Evolutionary conservation across 2,888 invertebrate species (phyloP).

Genomic region (Ennomos fuscantarius): DNA sequence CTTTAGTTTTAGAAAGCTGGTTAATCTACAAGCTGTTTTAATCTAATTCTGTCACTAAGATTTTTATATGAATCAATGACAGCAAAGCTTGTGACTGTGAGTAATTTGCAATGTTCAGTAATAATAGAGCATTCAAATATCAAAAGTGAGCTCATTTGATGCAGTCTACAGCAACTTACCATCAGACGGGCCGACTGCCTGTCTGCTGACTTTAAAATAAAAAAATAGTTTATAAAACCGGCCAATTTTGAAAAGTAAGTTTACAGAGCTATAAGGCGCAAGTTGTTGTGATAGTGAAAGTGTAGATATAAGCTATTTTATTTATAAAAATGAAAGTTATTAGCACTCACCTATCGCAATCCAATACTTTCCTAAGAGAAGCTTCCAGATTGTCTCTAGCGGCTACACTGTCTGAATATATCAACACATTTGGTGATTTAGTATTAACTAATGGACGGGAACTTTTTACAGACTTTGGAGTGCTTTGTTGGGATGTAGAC

Average conservation of each 20-base stretch:
- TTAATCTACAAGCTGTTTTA: constrained; percentile 15
- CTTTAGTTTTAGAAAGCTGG: constrained; percentile 10
- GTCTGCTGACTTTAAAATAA: constrained; percentile 44
- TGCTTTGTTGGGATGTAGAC: constrained; percentile 60
- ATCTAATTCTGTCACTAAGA: constrained; percentile 6
- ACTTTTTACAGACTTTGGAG: constrained; percentile 72
- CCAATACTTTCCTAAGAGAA: constrained; percentile 88
- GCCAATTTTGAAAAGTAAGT: constrained; percentile 12
- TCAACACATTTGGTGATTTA: constrained; percentile 92
- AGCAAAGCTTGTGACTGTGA: constrained; percentile 17
- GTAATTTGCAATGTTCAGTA: constrained; percentile 13
- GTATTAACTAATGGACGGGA: constrained; percentile 83
- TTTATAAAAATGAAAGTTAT: constrained; percentile 15
- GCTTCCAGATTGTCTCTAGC: constrained; percentile 90
- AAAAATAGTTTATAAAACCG: constrained; percentile 26
- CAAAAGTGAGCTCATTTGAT: constrained; percentile 20
- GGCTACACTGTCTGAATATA: constrained; percentile 91
- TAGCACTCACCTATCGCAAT: constrained; percentile 87
- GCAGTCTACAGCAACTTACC: constrained; percentile 41
- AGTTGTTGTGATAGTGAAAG: constrained; percentile 33
- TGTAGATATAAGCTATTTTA: constrained; percentile 37
- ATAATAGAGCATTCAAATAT: constrained; percentile 25
- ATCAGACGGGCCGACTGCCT: constrained; percentile 45
- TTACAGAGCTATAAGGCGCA: constrained; percentile 35
- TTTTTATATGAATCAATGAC: constrained; percentile 5